These are phyloP conservation scores for Siphamia tubifer DNA, from an alignment of 2,113 vertebrate species.

Conservation along the genomic window DNA sequence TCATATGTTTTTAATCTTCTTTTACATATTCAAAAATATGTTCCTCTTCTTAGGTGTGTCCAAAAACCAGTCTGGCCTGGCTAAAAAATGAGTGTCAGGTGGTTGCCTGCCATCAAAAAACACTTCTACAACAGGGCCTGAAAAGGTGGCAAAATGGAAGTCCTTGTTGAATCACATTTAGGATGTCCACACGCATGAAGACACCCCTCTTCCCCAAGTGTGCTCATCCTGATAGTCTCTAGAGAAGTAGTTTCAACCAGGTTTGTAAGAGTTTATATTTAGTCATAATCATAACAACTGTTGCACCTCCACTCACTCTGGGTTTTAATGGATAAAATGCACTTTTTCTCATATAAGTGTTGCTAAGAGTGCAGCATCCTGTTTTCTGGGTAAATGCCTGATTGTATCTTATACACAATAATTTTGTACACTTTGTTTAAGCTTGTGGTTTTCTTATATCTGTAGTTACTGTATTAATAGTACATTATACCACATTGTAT, in stretches of 20 bases:
- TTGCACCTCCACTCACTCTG: too few species aligned
- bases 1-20: not conserved
- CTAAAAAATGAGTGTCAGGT: not conserved
- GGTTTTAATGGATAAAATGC: too few species aligned
- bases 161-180: too few species aligned
- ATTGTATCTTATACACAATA: too few species aligned
- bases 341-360: too few species aligned
- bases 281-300: not conserved
- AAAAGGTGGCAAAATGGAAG: conserved; percentile 13
- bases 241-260: not conserved
- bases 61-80: not conserved
- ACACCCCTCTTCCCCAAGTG: conserved; percentile 3
- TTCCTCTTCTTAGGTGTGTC: not conserved
- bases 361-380: too few species aligned
- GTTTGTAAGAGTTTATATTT: too few species aligned
- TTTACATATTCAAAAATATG: not conserved
- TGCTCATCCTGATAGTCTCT: not conserved
- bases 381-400: too few species aligned
- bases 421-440: too few species aligned
- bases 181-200: conserved; percentile 12
- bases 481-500: too few species aligned
- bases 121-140: not conserved
- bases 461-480: too few species aligned
- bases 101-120: not conserved
- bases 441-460: too few species aligned